These are phyloP conservation scores for Caenorhabditis doughertyi DNA, from an alignment of 2,888 invertebrate species.

Conservation along the genomic window DNA sequence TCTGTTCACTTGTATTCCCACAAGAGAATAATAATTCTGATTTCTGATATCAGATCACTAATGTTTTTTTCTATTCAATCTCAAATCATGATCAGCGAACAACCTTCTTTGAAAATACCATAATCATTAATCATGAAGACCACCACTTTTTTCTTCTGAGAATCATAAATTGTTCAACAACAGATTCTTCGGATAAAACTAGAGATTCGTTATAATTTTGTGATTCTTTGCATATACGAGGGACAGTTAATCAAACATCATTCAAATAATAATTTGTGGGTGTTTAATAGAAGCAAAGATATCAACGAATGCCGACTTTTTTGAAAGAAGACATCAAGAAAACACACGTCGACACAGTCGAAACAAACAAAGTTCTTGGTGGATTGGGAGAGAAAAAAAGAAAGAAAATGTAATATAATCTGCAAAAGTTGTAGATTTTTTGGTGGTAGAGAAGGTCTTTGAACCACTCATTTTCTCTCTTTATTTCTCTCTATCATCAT, in stretches of 20 bases:
- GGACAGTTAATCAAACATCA: slow-evolving; percentile 9
- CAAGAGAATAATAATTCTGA: too few species aligned
- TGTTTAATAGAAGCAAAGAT: background rate
- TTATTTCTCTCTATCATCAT: slow-evolving; percentile 15
- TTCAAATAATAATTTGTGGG: slow-evolving; percentile 14
- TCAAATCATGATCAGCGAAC: background rate
- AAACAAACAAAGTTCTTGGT: slow-evolving; percentile 23
- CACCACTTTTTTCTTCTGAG: background rate
- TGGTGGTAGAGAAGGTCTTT: slow-evolving; percentile 37
- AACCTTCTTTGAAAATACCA: background rate
- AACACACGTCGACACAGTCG: background rate
- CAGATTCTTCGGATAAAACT: slow-evolving; percentile 6
- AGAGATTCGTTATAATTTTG: background rate
- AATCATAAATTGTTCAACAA: slow-evolving; percentile 5
- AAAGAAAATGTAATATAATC: slow-evolving; percentile 31
- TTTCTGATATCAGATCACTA: background rate
- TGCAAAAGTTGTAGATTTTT: slow-evolving; percentile 38
- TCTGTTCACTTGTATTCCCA: too few species aligned
- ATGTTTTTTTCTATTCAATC: background rate
- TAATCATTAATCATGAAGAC: background rate
- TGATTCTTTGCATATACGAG: background rate
- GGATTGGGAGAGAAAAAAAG: background rate
- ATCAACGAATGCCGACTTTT: slow-evolving; percentile 15
- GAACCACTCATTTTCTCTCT: slow-evolving; percentile 35
- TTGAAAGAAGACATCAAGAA: slow-evolving; percentile 4